A percentile compares a stretch with the other conserved stretches of the same genome.
Evolutionary conservation across 2,797 vertebrate genomes (phyloP).

Genomic region (Discoglossus pictus): DNA sequence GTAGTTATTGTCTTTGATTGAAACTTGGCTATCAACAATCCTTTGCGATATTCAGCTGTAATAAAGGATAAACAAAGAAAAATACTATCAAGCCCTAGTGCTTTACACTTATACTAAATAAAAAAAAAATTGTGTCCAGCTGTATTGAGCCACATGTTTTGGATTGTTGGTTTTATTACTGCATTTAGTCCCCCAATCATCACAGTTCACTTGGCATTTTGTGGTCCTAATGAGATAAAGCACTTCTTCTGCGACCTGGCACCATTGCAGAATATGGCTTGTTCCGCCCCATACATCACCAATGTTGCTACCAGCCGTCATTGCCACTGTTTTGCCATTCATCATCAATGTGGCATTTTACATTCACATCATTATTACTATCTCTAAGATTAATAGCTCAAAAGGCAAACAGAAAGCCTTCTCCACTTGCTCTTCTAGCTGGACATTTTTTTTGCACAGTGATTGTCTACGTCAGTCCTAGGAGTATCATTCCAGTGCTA

Average conservation of each 20-base stretch:
- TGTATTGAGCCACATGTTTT: neutral
- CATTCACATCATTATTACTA: constrained; percentile 5
- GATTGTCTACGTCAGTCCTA: no score
- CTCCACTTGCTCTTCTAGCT: constrained; percentile 16
- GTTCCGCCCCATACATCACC: neutral
- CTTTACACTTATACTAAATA: no score
- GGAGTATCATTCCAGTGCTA: no score
- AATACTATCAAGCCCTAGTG: neutral
- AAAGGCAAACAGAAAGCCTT: constrained; percentile 10
- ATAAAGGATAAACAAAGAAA: neutral
- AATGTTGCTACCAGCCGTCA: neutral
- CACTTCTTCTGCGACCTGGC: constrained; percentile 23
- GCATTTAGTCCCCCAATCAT: neutral
- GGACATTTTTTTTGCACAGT: no score
- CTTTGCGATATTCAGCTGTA: neutral
- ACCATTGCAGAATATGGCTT: constrained; percentile 8
- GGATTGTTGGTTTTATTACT: neutral
- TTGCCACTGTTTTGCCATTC: neutral
- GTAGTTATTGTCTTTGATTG: constrained; percentile 30
- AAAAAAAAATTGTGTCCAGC: neutral
- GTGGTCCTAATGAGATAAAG: constrained; percentile 11
- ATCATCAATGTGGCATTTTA: neutral
- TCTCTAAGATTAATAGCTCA: constrained; percentile 2
- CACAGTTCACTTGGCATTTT: constrained; percentile 3
- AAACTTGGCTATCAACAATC: constrained; percentile 30